These are phyloP conservation scores for Dendrocincla tyrannina DNA, from an alignment of 2,797 vertebrate species.

Conservation along the genomic window DNA sequence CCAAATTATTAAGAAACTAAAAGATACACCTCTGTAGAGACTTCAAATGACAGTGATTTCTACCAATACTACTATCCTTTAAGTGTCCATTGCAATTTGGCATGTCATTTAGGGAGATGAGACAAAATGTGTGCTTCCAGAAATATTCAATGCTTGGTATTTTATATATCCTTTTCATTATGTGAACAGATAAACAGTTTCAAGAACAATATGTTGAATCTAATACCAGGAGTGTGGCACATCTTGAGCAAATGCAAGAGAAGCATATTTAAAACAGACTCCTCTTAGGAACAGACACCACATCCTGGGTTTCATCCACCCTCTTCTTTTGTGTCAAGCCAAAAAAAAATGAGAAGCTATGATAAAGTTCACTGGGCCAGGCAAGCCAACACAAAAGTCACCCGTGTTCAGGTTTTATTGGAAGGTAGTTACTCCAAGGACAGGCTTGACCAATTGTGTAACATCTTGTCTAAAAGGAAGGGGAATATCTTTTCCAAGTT, in stretches of 20 bases:
- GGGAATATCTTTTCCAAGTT: not conserved
- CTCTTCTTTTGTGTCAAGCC: not conserved
- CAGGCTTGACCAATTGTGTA: not conserved
- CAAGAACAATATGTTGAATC: not conserved
- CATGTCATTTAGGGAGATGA: not conserved
- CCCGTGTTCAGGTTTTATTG: not conserved
- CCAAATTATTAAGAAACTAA: not conserved
- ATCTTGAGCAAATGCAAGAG: not conserved
- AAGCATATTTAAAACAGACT: not conserved
- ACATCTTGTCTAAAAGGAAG: not conserved
- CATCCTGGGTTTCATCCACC: not conserved
- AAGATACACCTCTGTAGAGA: not conserved
- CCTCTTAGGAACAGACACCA: not conserved
- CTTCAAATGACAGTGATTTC: not conserved
- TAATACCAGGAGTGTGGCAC: accelerated
- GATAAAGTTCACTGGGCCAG: not conserved
- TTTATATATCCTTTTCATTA: not conserved
- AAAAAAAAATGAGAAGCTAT: not conserved
- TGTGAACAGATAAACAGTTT: not conserved
- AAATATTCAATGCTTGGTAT: not conserved
- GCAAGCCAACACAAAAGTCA: not conserved
- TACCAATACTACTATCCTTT: not conserved
- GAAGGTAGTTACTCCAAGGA: not conserved
- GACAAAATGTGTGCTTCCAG: not conserved
- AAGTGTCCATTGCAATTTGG: not conserved